Conservation (phyloP, 2,113 vertebrate genomes). For the Zapus hudsonius region DNA sequence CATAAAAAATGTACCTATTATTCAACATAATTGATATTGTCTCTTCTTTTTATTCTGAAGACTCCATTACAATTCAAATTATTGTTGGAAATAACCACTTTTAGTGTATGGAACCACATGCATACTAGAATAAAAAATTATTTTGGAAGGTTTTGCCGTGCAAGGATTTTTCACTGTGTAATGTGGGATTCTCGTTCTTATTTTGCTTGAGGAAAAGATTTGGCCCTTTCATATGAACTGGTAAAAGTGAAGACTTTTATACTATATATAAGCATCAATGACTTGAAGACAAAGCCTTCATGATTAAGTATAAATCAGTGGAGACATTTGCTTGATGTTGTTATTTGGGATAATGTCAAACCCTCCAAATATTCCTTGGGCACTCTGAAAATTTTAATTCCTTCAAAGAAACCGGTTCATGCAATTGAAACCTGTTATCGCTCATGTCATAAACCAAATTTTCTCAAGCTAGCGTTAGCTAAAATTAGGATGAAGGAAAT, state of each 20-base stretch:
- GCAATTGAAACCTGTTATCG: not conserved
- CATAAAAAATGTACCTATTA: slow-evolving; percentile 10
- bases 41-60: slow-evolving; percentile 40
- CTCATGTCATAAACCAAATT: not conserved
- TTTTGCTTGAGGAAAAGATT: slow-evolving; percentile 37
- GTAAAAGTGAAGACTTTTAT: slow-evolving; percentile 43
- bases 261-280: not conserved
- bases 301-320: slow-evolving; percentile 25
- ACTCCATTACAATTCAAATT: not conserved
- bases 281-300: not conserved
- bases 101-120: not conserved
- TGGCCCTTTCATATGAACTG: slow-evolving; percentile 14
- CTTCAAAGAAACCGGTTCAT: not conserved
- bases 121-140: not conserved
- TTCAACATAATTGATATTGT: slow-evolving; percentile 29
- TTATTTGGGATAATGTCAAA: slow-evolving; percentile 8
- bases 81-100: not conserved
- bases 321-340: not conserved
- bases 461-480: not conserved
- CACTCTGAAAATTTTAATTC: slow-evolving; percentile 17
- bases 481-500: not conserved
- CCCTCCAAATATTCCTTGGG: not conserved
- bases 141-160: slow-evolving; percentile 32
- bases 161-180: not conserved
- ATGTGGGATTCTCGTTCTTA: slow-evolving; percentile 33